Conservation (phyloP, 2,797 vertebrate species). For the Myotis vivesi region DNA sequence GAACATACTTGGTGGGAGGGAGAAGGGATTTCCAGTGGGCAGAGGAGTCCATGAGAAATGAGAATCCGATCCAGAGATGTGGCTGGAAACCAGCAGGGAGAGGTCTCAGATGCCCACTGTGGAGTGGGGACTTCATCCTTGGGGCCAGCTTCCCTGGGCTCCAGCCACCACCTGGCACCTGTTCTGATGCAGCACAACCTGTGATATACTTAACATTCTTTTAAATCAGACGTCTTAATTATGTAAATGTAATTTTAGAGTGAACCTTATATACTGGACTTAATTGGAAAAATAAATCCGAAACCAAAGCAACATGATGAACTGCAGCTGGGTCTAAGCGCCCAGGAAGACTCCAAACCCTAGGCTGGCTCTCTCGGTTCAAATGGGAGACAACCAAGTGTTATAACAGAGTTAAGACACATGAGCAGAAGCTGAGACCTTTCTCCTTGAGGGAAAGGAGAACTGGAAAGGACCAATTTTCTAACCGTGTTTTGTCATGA, state of each 20-base stretch:
- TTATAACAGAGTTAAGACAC: background rate
- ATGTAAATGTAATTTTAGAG: background rate
- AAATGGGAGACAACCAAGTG: background rate
- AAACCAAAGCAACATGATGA: background rate
- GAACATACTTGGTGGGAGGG: rapidly evolving
- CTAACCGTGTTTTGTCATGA: background rate
- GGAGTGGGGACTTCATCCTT: background rate
- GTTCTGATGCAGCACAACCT: background rate
- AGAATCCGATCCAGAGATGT: background rate
- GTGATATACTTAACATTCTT: background rate
- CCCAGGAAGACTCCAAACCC: background rate
- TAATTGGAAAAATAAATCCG: background rate
- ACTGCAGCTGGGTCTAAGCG: background rate
- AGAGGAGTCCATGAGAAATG: rapidly evolving
- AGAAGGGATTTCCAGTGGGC: background rate
- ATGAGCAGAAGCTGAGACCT: background rate
- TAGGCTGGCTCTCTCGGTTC: background rate
- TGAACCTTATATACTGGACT: background rate
- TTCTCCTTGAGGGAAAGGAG: background rate
- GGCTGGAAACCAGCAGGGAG: background rate
- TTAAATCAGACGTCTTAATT: background rate
- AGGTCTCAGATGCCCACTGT: rapidly evolving
- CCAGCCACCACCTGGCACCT: background rate
- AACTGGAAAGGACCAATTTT: background rate
- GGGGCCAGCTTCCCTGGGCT: rapidly evolving